Conservation (phyloP, 2,113 vertebrate species). For the Porphyrio hochstetteri region DNA sequence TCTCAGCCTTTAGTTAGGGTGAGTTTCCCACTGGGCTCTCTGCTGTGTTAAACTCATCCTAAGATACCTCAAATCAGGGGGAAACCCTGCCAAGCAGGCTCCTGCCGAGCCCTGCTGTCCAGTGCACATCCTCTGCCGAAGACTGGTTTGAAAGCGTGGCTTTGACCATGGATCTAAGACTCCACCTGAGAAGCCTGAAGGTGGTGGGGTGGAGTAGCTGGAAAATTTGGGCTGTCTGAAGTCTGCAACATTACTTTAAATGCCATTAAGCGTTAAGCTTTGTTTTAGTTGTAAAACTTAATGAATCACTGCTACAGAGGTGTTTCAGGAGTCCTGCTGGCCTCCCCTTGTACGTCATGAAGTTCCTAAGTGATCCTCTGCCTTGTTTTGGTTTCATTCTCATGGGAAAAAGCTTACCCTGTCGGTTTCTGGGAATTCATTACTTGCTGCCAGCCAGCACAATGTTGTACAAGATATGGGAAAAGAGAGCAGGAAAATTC, state of each 20-base stretch:
- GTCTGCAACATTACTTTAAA: neutral
- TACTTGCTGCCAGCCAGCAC: neutral
- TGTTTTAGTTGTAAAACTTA: neutral
- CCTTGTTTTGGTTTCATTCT: neutral
- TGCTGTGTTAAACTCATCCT: neutral
- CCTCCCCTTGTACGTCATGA: neutral
- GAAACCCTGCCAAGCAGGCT: neutral
- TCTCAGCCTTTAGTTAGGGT: neutral
- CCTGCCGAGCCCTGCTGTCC: neutral
- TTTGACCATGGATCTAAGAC: neutral
- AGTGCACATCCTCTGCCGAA: fast-evolving
- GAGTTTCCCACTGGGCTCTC: neutral
- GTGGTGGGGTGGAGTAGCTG: neutral
- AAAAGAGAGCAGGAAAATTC: neutral
- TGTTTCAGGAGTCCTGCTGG: neutral
- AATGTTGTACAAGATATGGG: neutral
- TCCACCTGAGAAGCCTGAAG: neutral
- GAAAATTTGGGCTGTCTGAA: neutral
- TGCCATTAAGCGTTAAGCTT: neutral
- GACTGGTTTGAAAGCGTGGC: neutral
- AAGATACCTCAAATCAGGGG: neutral
- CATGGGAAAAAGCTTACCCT: neutral
- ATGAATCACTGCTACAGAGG: neutral
- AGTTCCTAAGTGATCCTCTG: neutral
- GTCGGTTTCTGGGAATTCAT: neutral